Conservation (phyloP, 2,888 invertebrate species). For the Epinotia demarniana region DNA sequence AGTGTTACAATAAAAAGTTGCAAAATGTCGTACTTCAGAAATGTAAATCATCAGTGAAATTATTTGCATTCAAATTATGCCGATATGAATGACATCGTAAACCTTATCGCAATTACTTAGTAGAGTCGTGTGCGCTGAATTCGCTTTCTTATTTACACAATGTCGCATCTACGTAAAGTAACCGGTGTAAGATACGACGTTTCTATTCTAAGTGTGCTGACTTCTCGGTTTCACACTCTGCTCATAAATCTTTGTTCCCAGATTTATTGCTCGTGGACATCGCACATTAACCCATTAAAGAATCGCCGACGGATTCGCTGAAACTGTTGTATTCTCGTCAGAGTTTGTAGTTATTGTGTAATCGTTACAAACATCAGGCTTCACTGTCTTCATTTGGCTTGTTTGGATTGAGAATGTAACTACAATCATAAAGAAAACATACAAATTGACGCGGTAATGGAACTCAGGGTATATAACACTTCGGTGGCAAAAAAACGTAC, state of each 20-base stretch:
- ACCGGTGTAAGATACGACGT: neutral
- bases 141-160: neutral
- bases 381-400: constrained; percentile 7
- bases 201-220: constrained; percentile 12
- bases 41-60: neutral
- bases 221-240: constrained; percentile 39
- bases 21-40: too few species aligned
- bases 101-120: constrained; percentile 41
- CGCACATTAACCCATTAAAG: constrained; percentile 50
- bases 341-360: constrained; percentile 30
- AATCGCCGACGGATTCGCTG: constrained; percentile 43
- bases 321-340: constrained; percentile 42
- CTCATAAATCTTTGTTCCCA: constrained; percentile 42
- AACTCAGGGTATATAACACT: too few species aligned
- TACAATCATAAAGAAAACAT: neutral
- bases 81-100: constrained; percentile 34
- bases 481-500: too few species aligned
- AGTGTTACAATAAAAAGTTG: too few species aligned
- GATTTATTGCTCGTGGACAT: constrained; percentile 47
- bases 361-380: constrained; percentile 6
- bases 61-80: constrained; percentile 2
- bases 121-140: constrained; percentile 24
- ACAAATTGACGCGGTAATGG: neutral
- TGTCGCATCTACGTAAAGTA: neutral
- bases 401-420: neutral